These are phyloP conservation scores for Drosophila rellima DNA, from an alignment of 2,888 invertebrate genomes.

Conservation along the genomic window DNA sequence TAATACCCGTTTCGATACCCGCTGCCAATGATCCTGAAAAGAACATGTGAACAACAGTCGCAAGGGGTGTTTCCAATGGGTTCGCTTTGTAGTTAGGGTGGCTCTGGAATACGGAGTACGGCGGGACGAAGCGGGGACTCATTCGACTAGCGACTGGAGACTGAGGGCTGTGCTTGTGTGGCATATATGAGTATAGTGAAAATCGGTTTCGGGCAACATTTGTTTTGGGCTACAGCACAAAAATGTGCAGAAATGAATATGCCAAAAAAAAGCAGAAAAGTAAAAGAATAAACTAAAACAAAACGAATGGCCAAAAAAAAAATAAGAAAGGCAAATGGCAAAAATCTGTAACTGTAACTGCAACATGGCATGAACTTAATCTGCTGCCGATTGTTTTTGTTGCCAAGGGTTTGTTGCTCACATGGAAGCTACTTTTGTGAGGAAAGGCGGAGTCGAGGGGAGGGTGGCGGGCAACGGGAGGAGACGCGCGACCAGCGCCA, in stretches of 20 bases:
- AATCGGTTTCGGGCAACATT: constrained; percentile 77
- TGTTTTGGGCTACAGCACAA: constrained; percentile 73
- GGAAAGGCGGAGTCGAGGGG: neutral
- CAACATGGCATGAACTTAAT: constrained; percentile 81
- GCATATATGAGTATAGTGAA: constrained; percentile 45
- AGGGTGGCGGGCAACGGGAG: neutral
- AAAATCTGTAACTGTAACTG: constrained; percentile 79
- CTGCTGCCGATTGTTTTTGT: constrained; percentile 72
- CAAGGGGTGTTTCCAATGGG: constrained; percentile 64
- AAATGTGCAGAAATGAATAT: constrained; percentile 74
- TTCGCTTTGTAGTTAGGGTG: constrained; percentile 39
- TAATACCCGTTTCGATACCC: constrained; percentile 49
- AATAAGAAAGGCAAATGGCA: constrained; percentile 53
- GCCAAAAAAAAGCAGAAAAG: constrained; percentile 37
- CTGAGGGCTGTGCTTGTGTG: neutral
- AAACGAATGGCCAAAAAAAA: constrained; percentile 13
- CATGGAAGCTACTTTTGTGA: constrained; percentile 45
- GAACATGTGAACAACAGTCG: constrained; percentile 62
- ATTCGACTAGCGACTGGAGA: neutral
- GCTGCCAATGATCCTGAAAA: constrained; percentile 79
- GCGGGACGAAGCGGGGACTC: neutral
- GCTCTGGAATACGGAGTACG: constrained; percentile 6
- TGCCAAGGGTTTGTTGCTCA: constrained; percentile 68
- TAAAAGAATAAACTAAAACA: constrained; percentile 26
- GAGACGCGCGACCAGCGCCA: constrained; percentile 38